Conservation (phyloP, 2,888 invertebrate species). For the Cephus pulcher region DNA sequence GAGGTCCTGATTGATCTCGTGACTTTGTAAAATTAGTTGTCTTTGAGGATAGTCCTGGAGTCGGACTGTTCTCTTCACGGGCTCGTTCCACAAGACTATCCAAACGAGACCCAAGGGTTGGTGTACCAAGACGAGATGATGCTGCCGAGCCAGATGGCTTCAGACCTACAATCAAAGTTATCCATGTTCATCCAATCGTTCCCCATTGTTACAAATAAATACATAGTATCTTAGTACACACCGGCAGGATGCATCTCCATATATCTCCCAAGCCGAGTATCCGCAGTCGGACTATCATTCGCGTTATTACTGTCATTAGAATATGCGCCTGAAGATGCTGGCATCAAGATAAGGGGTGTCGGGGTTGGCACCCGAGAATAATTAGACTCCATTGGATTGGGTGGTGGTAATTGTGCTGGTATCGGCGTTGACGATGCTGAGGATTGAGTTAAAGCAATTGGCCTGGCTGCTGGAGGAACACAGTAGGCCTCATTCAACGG, state of each 20-base stretch:
- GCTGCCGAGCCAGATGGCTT: constrained; percentile 9
- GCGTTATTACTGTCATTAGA: background rate
- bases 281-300: background rate
- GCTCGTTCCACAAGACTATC: constrained; percentile 11
- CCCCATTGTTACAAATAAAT: background rate
- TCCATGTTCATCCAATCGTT: background rate
- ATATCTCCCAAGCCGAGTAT: constrained; percentile 50
- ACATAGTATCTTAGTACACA: constrained; percentile 35
- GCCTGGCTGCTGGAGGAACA: constrained; percentile 68
- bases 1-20: constrained; percentile 59
- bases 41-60: constrained; percentile 28
- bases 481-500: constrained; percentile 67
- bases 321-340: constrained; percentile 25
- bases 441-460: constrained; percentile 56
- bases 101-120: constrained; percentile 16
- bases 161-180: background rate
- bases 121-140: constrained; percentile 15
- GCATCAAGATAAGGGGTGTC: constrained; percentile 40
- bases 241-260: constrained; percentile 68
- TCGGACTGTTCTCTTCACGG: constrained; percentile 20
- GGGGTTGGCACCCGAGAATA: constrained; percentile 55
- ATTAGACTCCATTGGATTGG: constrained; percentile 50
- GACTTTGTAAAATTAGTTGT: constrained; percentile 43
- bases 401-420: constrained; percentile 44
- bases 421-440: constrained; percentile 28